A percentile compares a stretch with the other conserved stretches of the same genome.
Conservation (phyloP, 2,888 invertebrate species). For the Tenthredo notha region DNA sequence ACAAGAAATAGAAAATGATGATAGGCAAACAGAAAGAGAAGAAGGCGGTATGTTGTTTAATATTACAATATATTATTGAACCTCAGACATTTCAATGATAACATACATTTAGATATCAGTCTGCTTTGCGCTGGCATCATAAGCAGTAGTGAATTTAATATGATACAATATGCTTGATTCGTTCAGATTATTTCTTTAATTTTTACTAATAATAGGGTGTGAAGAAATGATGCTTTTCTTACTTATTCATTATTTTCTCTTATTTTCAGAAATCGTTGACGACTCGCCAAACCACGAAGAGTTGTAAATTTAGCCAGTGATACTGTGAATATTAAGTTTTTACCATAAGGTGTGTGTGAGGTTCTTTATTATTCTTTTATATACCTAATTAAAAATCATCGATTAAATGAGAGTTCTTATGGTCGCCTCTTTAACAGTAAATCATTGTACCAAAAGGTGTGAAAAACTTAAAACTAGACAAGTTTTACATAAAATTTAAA, state of each 20-base stretch:
- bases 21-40: conserved; percentile 72
- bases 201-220: neutral
- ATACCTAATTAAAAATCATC: neutral
- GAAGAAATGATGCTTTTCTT: neutral
- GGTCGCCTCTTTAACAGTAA: neutral
- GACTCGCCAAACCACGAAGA: conserved; percentile 70
- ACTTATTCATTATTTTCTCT: conserved; percentile 7
- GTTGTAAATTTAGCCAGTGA: conserved; percentile 62
- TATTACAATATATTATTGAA: neutral
- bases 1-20: conserved; percentile 81
- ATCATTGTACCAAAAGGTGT: conserved; percentile 19
- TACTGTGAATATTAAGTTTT: conserved; percentile 51
- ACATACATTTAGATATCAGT: neutral
- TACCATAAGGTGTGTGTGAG: conserved; percentile 58
- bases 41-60: conserved; percentile 63
- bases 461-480: neutral
- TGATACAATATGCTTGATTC: neutral
- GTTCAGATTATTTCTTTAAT: neutral
- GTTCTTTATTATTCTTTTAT: conserved; percentile 56
- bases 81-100: neutral
- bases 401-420: conserved; percentile 2
- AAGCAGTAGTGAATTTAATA: neutral
- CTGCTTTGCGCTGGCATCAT: neutral
- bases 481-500: neutral
- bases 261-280: conserved; percentile 66